phyloP scores from a whole-genome alignment of 1,140 invertebrate genomes.

The Himalopsyche phryganea region DNA sequence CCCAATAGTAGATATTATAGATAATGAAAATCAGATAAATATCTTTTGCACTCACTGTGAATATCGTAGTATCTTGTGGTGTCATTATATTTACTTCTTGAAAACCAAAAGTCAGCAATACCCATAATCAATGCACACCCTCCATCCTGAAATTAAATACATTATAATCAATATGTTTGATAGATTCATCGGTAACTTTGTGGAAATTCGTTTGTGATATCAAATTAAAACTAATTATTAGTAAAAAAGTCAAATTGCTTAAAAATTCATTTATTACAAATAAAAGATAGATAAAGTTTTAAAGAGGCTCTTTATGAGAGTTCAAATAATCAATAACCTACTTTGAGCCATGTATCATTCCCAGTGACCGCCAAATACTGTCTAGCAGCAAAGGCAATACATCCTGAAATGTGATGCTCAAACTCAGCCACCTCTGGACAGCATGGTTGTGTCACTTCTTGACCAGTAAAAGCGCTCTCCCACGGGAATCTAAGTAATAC shows the following conservation, averaged over 20 bases:
- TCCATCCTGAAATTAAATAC: conserved; percentile 41
- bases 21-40: too few species aligned
- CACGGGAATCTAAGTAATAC: conserved; percentile 53
- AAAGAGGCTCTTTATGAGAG: too few species aligned
- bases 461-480: conserved; percentile 57
- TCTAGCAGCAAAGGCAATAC: conserved; percentile 51
- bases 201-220: too few species aligned
- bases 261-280: too few species aligned
- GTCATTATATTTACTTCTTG: conserved; percentile 50
- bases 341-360: conserved; percentile 49
- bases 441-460: conserved; percentile 55
- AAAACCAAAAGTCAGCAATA: conserved; percentile 56
- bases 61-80: conserved; percentile 48
- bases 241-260: too few species aligned
- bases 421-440: conserved; percentile 54
- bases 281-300: too few species aligned
- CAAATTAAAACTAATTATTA: too few species aligned
- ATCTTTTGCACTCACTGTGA: conserved; percentile 45
- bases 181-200: too few species aligned
- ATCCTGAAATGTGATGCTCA: conserved; percentile 55
- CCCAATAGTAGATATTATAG: too few species aligned
- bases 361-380: conserved; percentile 50
- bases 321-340: conserved; percentile 26
- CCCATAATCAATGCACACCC: conserved; percentile 53
- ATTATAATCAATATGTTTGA: not conserved